These are phyloP conservation scores for Saguinus imperator DNA, from an alignment of 2,113 vertebrate genomes.

Conservation along the genomic window DNA sequence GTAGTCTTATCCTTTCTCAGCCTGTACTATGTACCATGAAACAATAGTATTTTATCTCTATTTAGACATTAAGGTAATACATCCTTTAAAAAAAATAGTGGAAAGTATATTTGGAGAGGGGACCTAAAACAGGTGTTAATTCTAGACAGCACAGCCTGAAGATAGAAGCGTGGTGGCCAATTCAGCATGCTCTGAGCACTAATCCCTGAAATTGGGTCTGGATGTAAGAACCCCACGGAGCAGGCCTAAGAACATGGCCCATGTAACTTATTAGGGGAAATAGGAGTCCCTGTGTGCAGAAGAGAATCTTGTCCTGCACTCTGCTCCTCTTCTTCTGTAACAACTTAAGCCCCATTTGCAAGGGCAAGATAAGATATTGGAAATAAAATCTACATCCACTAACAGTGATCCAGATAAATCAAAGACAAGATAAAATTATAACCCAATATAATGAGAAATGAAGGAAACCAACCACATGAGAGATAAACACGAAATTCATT, in stretches of 20 bases:
- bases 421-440: neutral
- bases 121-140: neutral
- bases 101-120: neutral
- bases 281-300: neutral
- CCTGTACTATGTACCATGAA: neutral
- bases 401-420: neutral
- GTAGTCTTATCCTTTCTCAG: neutral
- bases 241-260: neutral
- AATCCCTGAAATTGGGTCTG: neutral
- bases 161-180: neutral
- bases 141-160: neutral
- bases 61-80: neutral
- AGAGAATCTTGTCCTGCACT: neutral
- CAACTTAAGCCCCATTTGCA: neutral
- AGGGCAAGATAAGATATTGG: neutral
- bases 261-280: neutral
- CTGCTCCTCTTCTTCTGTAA: neutral
- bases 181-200: neutral
- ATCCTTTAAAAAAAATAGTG: neutral
- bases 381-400: neutral
- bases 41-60: neutral
- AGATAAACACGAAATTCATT: neutral
- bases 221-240: neutral
- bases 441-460: neutral
- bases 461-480: neutral